These are phyloP conservation scores for Phengaris alcon DNA, from an alignment of 2,888 invertebrate species.

Conservation along the genomic window DNA sequence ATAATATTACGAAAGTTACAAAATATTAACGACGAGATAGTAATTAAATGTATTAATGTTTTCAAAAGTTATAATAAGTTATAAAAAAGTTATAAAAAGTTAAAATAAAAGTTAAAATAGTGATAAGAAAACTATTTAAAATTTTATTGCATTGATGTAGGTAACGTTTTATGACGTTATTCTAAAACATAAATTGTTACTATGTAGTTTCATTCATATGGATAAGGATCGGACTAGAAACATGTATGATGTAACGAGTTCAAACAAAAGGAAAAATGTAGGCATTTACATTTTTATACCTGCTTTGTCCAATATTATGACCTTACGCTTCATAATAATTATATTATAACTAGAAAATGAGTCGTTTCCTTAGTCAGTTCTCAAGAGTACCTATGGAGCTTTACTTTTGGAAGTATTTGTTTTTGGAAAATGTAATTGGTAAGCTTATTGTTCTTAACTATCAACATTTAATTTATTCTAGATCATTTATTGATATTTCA, in stretches of 20 bases:
- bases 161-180: not conserved
- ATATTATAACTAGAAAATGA: no score
- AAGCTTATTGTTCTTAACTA: no score
- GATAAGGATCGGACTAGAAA: not conserved
- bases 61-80: not conserved
- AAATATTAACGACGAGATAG: not conserved
- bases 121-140: not conserved
- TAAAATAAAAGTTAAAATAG: no score
- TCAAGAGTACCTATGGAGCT: no score
- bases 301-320: not conserved
- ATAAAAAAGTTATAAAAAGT: no score
- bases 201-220: not conserved
- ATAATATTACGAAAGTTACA: not conserved
- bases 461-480: no score
- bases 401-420: not conserved
- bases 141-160: not conserved
- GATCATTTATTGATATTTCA: no score
- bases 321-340: no score
- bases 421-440: not conserved
- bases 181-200: not conserved
- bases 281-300: no score
- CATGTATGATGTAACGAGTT: not conserved
- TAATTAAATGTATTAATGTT: not conserved
- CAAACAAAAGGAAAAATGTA: not conserved
- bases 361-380: no score